These are phyloP conservation scores for Heterocephalus glaber DNA, from an alignment of 2,113 vertebrate species.

Conservation along the genomic window DNA sequence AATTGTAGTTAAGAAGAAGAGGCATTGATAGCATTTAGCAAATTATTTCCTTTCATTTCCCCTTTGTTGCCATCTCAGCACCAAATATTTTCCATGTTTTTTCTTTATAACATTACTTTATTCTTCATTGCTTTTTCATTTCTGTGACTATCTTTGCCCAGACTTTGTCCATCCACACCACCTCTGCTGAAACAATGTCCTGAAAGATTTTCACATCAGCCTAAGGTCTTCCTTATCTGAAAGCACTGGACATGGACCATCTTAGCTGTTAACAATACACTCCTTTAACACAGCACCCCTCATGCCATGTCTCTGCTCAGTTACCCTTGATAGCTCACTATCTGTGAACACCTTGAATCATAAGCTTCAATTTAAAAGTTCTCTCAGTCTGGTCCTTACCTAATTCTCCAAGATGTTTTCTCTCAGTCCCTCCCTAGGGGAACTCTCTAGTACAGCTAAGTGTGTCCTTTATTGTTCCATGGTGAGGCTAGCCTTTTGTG, in stretches of 20 bases:
- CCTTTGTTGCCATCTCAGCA: not conserved
- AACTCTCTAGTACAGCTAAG: not conserved
- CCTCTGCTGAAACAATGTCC: not conserved
- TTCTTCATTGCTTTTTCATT: not conserved
- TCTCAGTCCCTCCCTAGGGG: not conserved
- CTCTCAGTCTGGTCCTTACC: not conserved
- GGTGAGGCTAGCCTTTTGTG: not conserved
- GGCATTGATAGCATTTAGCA: not conserved
- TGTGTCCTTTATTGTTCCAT: not conserved
- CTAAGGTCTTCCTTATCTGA: not conserved
- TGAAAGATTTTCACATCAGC: not conserved
- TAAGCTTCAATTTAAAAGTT: not conserved
- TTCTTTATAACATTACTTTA: not conserved
- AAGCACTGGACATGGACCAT: not conserved
- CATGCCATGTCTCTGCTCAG: not conserved
- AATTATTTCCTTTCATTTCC: not conserved
- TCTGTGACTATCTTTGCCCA: not conserved
- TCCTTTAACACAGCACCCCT: not conserved
- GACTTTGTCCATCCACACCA: not conserved
- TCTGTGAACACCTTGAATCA: not conserved
- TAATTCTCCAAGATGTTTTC: not conserved
- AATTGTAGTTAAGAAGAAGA: not conserved
- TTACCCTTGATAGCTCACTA: not conserved
- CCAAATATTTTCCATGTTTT: not conserved
- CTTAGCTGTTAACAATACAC: not conserved